Evolutionary conservation across 2,113 vertebrate species (phyloP), one percentile per base, ranked within the genome.

Genomic region (Rallus limicola): DNA sequence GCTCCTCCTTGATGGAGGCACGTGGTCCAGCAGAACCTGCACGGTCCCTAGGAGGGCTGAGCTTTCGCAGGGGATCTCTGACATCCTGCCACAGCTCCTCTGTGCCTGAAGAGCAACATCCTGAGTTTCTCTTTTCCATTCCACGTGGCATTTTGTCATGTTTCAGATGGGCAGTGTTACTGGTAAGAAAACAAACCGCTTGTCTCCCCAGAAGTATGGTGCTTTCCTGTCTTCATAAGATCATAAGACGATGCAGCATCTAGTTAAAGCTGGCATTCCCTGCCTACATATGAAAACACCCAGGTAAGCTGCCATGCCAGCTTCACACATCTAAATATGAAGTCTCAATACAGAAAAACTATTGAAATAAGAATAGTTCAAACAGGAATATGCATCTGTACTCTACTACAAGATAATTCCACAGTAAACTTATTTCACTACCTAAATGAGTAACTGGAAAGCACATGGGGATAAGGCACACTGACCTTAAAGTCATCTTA

Each of bases 201-300:
- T 26, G 16, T 67, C 68, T 81, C n/a, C 24, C 36, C 59, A 40
- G 5, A 78, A 71, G 42, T 13, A 13, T 3, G 46, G 17, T 7
- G 17, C 18, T 60, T 42, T 46, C 18, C 38, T 10, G 5, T 25
- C 62, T 68, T 64, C 0, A 0, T 0, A 29, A 19, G 17, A 72
- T 28, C 14, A 4, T 10, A 26, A 75, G 56, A 70, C 28, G n/a
- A 64, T 5, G 20, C 5, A 23, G 20, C 70, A 2, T n/a, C 38
- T 17, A 56, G 33, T 33, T 64, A 33, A 67, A 88, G 60, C 25
- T 29, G 21, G 25, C 23, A 44, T 2, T 56, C 33, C 17, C 50
- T 77, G 40, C 24, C 25, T 6, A 70, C 81, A 26, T 8, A 62
- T 3, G 0, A 77, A 36, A 70, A 46, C 36, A 78, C 9, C 16